phyloP scores from a whole-genome alignment of 2,113 vertebrate genomes.

The Melanerpes aurifrons region DNA sequence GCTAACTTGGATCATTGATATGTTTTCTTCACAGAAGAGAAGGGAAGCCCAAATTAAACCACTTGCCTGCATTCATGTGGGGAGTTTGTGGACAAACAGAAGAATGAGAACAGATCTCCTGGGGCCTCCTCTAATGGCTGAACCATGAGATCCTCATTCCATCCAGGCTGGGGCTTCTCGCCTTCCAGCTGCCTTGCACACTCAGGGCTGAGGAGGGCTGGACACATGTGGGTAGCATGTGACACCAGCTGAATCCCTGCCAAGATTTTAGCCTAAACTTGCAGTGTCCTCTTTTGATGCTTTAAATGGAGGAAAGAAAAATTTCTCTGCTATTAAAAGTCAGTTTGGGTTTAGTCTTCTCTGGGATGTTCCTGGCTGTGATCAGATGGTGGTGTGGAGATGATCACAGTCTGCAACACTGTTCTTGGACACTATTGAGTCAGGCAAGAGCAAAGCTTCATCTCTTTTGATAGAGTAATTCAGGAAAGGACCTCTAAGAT shows the following conservation, averaged over 20 bases:
- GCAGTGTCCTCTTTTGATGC: neutral
- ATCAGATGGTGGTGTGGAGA: neutral
- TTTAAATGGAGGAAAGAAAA: neutral
- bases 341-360: neutral
- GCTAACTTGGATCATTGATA: neutral
- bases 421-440: neutral
- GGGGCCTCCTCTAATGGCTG: neutral
- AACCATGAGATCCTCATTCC: neutral
- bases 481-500: too few species aligned
- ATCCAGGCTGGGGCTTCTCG: neutral
- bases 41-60: neutral
- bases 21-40: neutral
- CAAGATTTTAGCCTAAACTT: neutral
- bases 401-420: neutral
- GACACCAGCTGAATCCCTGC: neutral
- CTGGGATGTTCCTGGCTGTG: neutral
- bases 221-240: neutral
- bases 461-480: neutral
- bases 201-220: neutral
- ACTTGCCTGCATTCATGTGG: neutral
- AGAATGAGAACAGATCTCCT: neutral
- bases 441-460: neutral
- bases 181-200: slow-evolving; percentile 1
- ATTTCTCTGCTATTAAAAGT: neutral
- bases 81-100: neutral